phyloP scores from a whole-genome alignment of 2,113 vertebrate genomes.

The Heterotis niloticus region DNA sequence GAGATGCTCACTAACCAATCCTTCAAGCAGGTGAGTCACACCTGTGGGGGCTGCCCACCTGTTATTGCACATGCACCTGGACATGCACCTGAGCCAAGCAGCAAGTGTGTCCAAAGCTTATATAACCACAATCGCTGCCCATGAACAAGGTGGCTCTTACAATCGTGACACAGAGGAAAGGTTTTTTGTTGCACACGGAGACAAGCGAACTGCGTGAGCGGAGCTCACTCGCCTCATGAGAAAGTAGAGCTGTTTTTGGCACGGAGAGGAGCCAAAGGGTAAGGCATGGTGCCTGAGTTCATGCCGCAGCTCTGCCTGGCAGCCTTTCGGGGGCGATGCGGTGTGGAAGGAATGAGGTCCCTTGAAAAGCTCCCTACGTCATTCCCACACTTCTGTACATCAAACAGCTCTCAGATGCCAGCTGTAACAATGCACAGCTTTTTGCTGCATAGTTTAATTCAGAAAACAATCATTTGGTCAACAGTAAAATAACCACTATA shows the following conservation, averaged over 20 bases:
- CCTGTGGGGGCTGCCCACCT: not conserved
- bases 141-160: too few species aligned
- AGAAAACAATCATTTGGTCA: constrained; percentile 26
- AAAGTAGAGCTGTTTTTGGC: constrained; percentile 29
- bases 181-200: not conserved
- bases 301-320: constrained; percentile 45
- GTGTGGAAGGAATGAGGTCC: constrained; percentile 49
- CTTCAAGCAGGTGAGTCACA: constrained; percentile 84
- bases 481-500: not conserved
- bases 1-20: constrained; percentile 92
- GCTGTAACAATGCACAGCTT: constrained; percentile 51
- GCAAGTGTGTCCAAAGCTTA: not conserved
- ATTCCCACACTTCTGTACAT: constrained; percentile 34
- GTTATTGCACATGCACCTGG: not conserved
- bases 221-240: constrained; percentile 15
- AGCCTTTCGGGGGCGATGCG: constrained; percentile 33
- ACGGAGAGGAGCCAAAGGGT: constrained; percentile 16
- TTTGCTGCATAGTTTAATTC: constrained; percentile 43
- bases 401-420: constrained; percentile 34
- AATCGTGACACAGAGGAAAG: too few species aligned
- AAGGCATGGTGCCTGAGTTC: constrained; percentile 43
- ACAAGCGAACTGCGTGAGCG: constrained; percentile 21
- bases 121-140: too few species aligned
- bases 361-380: constrained; percentile 53
- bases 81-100: not conserved